phyloP scores from a whole-genome alignment of 1,140 invertebrate species.

The Brachionus rotundiformis region DNA sequence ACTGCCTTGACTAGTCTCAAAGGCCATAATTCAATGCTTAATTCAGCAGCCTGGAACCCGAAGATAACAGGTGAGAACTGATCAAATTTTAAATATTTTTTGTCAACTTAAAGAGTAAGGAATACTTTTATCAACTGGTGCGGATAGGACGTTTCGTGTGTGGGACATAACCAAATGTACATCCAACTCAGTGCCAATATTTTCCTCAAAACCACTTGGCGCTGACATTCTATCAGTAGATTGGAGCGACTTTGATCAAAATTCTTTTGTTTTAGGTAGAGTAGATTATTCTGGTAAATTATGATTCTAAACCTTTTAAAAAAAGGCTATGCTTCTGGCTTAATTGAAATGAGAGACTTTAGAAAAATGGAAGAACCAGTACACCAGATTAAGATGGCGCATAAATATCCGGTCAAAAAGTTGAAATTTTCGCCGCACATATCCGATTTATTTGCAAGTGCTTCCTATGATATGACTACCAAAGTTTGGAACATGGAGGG shows the following conservation, averaged over 20 bases:
- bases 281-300: neutral
- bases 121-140: constrained; percentile 21
- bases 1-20: neutral
- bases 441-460: constrained; percentile 1
- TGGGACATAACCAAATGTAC: constrained; percentile 26
- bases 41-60: constrained; percentile 34
- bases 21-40: constrained; percentile 12
- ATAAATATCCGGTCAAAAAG: constrained; percentile 42
- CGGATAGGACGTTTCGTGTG: constrained; percentile 25
- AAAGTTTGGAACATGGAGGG: constrained; percentile 38
- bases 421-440: constrained; percentile 44
- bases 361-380: neutral
- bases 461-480: constrained; percentile 51
- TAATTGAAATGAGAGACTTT: constrained; percentile 47
- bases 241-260: constrained; percentile 21
- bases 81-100: neutral
- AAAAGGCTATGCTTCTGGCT: constrained; percentile 31
- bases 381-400: constrained; percentile 14
- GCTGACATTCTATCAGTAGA: constrained; percentile 23
- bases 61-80: neutral
- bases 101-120: neutral
- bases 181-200: constrained; percentile 12
- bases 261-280: constrained; percentile 11
- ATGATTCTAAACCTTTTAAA: neutral
- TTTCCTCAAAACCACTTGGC: neutral